Percentiles rank a stretch among this genome's conserved stretches.
Conservation (phyloP, 2,113 vertebrate species). For the Galemys pyrenaicus region DNA sequence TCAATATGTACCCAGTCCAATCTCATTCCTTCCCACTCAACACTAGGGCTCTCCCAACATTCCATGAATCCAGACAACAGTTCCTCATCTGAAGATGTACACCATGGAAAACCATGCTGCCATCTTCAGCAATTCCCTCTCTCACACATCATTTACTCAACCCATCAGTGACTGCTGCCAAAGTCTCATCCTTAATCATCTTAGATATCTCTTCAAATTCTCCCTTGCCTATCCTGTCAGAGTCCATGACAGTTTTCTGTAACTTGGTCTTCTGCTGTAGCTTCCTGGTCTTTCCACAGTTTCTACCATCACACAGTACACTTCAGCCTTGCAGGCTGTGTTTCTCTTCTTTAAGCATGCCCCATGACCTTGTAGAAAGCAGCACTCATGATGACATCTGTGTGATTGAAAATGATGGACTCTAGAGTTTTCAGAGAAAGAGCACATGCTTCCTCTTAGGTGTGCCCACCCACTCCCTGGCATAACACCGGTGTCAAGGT, state of each 20-base stretch:
- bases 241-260: too few species aligned
- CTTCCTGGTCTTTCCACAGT: background rate
- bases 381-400: background rate
- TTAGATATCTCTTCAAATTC: background rate
- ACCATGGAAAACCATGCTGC: background rate
- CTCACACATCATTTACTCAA: background rate
- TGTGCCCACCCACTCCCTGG: background rate
- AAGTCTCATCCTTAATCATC: background rate
- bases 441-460: too few species aligned
- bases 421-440: background rate
- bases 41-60: background rate
- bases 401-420: background rate
- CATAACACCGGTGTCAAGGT: background rate
- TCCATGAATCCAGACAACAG: background rate
- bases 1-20: background rate
- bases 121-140: background rate
- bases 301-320: rapidly evolving
- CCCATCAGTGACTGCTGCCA: background rate
- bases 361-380: background rate
- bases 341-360: too few species aligned
- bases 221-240: background rate
- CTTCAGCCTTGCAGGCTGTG: too few species aligned
- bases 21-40: background rate
- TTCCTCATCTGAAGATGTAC: background rate
- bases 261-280: background rate